Evolutionary conservation across 2,113 vertebrate species (phyloP).

Genomic region (Corvus hawaiiensis): DNA sequence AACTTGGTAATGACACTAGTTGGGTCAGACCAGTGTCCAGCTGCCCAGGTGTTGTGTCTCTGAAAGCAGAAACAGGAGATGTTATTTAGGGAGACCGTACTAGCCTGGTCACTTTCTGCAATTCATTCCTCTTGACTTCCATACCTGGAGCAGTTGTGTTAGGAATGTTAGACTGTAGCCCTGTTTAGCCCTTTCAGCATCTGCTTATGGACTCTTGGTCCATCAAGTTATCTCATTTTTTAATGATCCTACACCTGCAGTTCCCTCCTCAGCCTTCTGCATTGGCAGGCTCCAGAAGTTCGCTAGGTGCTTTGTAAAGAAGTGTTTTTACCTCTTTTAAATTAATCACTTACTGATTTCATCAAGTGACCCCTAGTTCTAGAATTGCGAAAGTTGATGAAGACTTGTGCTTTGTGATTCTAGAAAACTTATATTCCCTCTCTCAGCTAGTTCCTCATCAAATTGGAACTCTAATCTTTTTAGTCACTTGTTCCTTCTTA

Average conservation of each 20-base stretch:
- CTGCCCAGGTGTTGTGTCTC: neutral
- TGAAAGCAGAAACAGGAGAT: neutral
- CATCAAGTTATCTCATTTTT: neutral
- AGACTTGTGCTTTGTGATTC: neutral
- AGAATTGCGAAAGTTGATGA: neutral
- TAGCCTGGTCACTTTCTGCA: neutral
- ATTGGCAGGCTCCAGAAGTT: neutral
- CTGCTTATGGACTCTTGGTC: neutral
- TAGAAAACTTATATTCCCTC: neutral
- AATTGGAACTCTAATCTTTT: neutral
- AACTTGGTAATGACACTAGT: neutral
- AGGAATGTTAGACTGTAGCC: neutral
- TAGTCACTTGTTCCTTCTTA: neutral
- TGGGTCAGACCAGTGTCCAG: neutral
- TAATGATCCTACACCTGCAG: neutral
- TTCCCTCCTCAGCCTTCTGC: neutral
- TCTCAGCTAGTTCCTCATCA: neutral
- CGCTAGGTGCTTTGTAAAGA: neutral
- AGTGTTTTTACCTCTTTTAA: neutral
- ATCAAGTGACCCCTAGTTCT: neutral
- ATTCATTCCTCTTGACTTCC: neutral
- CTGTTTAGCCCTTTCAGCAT: neutral
- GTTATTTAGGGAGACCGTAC: neutral
- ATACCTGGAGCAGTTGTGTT: neutral
- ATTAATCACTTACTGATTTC: neutral